phyloP scores from a whole-genome alignment of 2,888 invertebrate species.

The Synergus gifuensis region DNA sequence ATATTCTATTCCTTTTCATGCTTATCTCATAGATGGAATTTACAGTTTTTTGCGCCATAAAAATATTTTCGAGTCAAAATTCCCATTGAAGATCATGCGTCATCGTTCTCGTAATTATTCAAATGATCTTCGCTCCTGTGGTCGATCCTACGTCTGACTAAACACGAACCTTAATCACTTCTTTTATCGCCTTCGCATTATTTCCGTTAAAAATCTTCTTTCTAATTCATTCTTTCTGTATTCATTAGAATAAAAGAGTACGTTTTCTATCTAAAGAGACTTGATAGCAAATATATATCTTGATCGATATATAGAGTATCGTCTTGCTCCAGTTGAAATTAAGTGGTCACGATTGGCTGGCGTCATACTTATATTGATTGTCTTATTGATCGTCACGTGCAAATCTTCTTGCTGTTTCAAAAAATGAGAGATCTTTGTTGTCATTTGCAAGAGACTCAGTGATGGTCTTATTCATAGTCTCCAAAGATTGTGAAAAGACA shows the following conservation, averaged over 20 bases:
- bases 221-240: background rate
- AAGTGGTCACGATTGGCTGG: slow-evolving; percentile 62
- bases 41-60: no score
- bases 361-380: slow-evolving; percentile 57
- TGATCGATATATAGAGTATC: slow-evolving; percentile 26
- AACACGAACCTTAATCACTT: slow-evolving; percentile 13
- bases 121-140: slow-evolving; percentile 1
- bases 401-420: slow-evolving; percentile 1
- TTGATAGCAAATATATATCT: no score
- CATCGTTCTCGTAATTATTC: background rate
- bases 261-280: background rate
- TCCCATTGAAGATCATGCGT: background rate
- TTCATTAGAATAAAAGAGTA: background rate
- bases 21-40: no score
- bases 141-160: slow-evolving; percentile 4
- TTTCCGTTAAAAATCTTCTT: background rate
- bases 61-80: background rate
- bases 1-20: no score
- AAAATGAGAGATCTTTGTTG: slow-evolving; percentile 1
- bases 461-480: no score
- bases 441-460: background rate
- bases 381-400: slow-evolving; percentile 53
- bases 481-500: no score
- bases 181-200: background rate
- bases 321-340: slow-evolving; percentile 52